Evolutionary conservation across 2,113 vertebrate genomes (phyloP).

Genomic region (Tragelaphus strepsiceros): DNA sequence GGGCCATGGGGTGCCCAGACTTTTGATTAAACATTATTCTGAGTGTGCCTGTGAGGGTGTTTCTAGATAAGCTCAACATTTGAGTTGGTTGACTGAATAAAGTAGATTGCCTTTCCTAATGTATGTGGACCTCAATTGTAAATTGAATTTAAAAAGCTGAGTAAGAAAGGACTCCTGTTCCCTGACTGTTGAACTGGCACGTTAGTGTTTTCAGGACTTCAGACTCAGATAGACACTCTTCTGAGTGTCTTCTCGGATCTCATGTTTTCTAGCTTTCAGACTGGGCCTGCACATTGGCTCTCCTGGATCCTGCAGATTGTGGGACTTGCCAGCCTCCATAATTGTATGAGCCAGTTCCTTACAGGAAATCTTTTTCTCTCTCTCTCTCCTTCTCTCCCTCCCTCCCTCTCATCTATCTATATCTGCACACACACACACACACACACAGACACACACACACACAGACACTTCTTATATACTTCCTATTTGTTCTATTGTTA

Average conservation of each 20-base stretch:
- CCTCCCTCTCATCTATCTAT: neutral
- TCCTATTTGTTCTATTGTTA: neutral
- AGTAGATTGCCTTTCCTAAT: neutral
- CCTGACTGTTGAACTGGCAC: neutral
- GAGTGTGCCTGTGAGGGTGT: neutral
- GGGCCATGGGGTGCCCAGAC: neutral
- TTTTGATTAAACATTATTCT: neutral
- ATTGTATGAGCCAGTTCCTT: neutral
- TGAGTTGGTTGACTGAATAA: neutral
- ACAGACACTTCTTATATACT: neutral
- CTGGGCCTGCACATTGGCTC: no score
- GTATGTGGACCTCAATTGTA: neutral
- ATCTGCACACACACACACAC: neutral
- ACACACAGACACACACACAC: neutral
- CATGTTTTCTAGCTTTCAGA: neutral
- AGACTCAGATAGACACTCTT: neutral
- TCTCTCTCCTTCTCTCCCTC: neutral
- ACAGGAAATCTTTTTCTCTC: neutral
- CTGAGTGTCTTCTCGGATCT: neutral
- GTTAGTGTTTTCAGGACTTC: neutral
- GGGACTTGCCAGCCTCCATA: neutral
- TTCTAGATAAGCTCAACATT: neutral
- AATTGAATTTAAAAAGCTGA: neutral
- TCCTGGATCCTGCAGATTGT: neutral
- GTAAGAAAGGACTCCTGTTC: neutral